Conservation (phyloP, 2,797 vertebrate genomes). For the Cossypha polioptera region DNA sequence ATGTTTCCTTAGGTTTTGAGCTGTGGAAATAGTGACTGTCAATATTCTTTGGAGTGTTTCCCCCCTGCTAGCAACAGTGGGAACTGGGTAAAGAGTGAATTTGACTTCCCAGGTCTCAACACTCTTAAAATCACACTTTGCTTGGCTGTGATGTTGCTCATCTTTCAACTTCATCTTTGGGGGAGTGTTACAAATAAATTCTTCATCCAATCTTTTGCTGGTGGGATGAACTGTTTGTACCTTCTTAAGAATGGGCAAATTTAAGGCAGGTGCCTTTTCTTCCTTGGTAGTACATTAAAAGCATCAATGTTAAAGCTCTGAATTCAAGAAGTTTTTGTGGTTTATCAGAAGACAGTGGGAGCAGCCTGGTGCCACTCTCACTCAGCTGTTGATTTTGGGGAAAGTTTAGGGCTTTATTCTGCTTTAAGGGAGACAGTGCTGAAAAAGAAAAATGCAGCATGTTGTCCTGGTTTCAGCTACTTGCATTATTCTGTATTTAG, state of each 20-base stretch:
- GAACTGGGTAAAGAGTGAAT: not conserved
- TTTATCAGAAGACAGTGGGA: not conserved
- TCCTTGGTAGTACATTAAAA: not conserved
- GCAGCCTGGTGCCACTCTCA: not conserved
- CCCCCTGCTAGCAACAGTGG: not conserved
- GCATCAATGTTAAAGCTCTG: rapidly evolving
- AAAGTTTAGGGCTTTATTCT: not conserved
- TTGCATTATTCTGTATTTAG: not conserved
- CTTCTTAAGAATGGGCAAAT: not conserved
- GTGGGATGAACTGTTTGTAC: not conserved
- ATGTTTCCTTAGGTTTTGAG: conserved; percentile 3
- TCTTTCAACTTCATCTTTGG: not conserved
- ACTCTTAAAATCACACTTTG: not conserved
- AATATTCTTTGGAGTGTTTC: not conserved
- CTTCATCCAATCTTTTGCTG: not conserved
- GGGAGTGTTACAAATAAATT: not conserved
- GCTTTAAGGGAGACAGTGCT: not conserved
- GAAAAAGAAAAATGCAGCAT: not conserved
- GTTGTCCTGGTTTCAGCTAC: not conserved
- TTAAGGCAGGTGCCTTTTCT: not conserved
- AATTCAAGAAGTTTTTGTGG: not conserved
- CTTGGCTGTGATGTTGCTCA: not conserved
- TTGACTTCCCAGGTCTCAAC: not conserved
- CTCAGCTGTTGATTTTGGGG: not conserved
- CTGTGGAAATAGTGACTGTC: not conserved